Evolutionary conservation across 2,797 vertebrate genomes (phyloP).

Genomic region (Sebastes taczanowskii): DNA sequence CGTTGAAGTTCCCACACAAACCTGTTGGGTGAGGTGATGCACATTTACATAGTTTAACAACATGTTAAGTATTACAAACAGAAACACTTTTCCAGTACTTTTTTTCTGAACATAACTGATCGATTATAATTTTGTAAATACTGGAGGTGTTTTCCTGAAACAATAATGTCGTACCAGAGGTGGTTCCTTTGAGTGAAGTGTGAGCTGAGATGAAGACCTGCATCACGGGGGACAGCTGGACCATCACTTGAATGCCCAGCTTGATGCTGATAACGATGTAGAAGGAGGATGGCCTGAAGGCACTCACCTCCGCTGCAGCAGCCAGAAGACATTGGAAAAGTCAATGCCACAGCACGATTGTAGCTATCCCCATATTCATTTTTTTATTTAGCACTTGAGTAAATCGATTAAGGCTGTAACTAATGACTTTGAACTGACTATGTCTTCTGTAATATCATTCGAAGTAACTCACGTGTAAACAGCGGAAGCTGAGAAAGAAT

Average conservation of each 20-base stretch:
- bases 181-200: slow-evolving; percentile 74
- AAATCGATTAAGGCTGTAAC: background rate
- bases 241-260: slow-evolving; percentile 79
- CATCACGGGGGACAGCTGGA: slow-evolving; percentile 89
- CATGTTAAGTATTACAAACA: background rate
- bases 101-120: background rate
- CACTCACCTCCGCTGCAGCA: slow-evolving; percentile 73
- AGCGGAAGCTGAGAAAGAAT: slow-evolving; percentile 74
- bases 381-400: background rate
- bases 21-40: slow-evolving; percentile 67
- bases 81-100: background rate
- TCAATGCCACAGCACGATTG: background rate
- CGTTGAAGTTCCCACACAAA: slow-evolving; percentile 91
- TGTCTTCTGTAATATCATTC: background rate
- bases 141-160: background rate
- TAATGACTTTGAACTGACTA: background rate
- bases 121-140: background rate
- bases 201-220: slow-evolving; percentile 84
- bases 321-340: background rate
- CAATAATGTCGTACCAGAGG: slow-evolving; percentile 80
- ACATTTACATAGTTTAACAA: background rate
- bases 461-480: slow-evolving; percentile 67
- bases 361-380: background rate
- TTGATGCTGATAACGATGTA: slow-evolving; percentile 80
- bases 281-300: slow-evolving; percentile 87